Percentiles rank a stretch among this genome's conserved stretches.
These are phyloP conservation scores for Cantharis nigra DNA, from an alignment of 2,888 invertebrate species.

Conservation along the genomic window DNA sequence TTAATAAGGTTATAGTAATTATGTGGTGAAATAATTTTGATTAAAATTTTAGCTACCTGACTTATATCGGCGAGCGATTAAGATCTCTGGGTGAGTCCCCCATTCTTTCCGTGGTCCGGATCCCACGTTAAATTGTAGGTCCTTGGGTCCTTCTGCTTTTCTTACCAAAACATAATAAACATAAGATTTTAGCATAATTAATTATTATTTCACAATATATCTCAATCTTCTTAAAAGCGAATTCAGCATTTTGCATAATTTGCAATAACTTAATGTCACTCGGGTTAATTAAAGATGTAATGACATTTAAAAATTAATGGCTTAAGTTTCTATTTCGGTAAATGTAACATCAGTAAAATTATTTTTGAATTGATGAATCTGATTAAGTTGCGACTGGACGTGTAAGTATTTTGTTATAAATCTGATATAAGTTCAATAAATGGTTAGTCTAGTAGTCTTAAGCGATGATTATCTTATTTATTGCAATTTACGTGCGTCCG, in stretches of 20 bases:
- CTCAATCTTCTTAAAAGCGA: not conserved
- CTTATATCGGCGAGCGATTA: too few species aligned
- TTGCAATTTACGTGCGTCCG: slow-evolving; percentile 21
- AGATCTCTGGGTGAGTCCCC: too few species aligned
- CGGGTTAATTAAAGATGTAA: not conserved
- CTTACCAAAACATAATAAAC: too few species aligned
- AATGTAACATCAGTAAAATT: not conserved
- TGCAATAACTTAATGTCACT: not conserved
- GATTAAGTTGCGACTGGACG: not conserved
- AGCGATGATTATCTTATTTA: slow-evolving; percentile 19
- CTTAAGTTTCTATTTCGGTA: not conserved
- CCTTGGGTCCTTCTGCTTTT: too few species aligned
- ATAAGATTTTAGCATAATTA: too few species aligned
- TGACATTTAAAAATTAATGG: not conserved
- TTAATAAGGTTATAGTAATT: too few species aligned
- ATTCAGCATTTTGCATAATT: not conserved
- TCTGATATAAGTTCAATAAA: slow-evolving; percentile 22
- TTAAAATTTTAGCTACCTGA: too few species aligned
- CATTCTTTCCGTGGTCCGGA: too few species aligned
- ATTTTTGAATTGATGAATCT: not conserved
- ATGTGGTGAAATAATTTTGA: too few species aligned
- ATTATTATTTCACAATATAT: not conserved
- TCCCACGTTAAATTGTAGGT: too few species aligned
- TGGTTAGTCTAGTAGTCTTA: slow-evolving; percentile 7
- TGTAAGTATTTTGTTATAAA: slow-evolving; percentile 8